phyloP scores from a whole-genome alignment of 2,888 invertebrate species.

The Hydropsyche betteni region DNA sequence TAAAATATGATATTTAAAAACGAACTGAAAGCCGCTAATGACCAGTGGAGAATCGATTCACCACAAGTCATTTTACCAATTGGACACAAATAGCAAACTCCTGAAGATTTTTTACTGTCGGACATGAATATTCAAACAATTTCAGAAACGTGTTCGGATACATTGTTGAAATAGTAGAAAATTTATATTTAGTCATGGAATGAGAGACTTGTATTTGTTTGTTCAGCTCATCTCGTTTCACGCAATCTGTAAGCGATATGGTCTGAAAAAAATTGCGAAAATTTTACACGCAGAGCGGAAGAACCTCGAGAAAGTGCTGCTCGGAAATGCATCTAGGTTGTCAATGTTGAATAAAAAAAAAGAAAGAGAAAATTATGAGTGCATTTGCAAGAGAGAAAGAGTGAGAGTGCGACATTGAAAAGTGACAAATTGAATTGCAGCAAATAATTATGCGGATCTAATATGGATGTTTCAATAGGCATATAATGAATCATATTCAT shows the following conservation, averaged over 20 bases:
- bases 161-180: no score
- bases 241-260: conserved; percentile 20
- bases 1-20: no score
- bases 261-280: not conserved
- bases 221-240: conserved; percentile 14
- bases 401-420: not conserved
- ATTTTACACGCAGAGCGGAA: not conserved
- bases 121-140: no score
- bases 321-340: conserved; percentile 23
- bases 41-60: not conserved
- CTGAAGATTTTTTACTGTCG: not conserved
- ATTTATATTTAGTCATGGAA: no score
- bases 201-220: not conserved
- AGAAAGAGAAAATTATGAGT: not conserved
- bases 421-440: not conserved
- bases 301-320: conserved; percentile 25
- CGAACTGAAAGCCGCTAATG: no score
- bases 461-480: no score
- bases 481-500: no score
- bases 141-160: no score
- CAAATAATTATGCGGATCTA: no score
- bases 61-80: not conserved
- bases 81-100: not conserved
- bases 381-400: not conserved
- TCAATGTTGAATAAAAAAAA: conserved; percentile 13